Evolutionary conservation across 2,888 invertebrate genomes (phyloP), one percentile per base, ranked within the genome.

Genomic region (Plutella xylostella): DNA sequence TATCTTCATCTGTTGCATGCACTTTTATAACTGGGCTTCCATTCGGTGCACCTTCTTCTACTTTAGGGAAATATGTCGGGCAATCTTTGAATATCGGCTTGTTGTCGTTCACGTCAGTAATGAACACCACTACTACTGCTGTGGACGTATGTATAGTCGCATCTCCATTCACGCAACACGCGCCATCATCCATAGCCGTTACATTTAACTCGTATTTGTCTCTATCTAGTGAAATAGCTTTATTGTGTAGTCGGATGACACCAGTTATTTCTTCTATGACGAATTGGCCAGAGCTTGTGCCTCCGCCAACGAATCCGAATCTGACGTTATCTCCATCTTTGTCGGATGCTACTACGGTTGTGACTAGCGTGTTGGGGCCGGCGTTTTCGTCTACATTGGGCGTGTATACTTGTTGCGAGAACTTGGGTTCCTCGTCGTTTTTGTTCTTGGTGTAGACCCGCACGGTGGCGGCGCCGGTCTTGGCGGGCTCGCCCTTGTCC

Each of bases 141-240:
- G 96, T 96, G 40, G 94, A 96, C 0, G 96, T 96, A 65, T 97
- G 96, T 55, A 94, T 93, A 0, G 92, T 93, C 2, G 89, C 86
- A 55, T 92, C 93, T 3, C 94, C 95, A 53, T 94, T 93, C 12
- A 91, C 92, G 68, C 98, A 99, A 68, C 98, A 99, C 1, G 95
- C 93, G 0, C 98, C 98, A 68, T 99, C 98, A 67, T 99, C 99
- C 85, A 94, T 90, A 2, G 98, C 98, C 0, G 97, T 97, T 7
- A 99, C 97, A 68, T 98, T 98, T 47, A 99, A 76, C 68, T 96
- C 96, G 67, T 98, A 98, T 70, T 97, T 97, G 68, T 97, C 96
- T 51, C 94, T 87, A 65, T 96, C 96, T 53, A 97, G 77, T 0
- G 92, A 89, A 54, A 96, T 96, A 4, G 91, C 89, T 65, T 94